Evolutionary conservation across 92 coral and sea anemone species (phyloP).

Genomic region (Hydrozoanthus gracilis): DNA sequence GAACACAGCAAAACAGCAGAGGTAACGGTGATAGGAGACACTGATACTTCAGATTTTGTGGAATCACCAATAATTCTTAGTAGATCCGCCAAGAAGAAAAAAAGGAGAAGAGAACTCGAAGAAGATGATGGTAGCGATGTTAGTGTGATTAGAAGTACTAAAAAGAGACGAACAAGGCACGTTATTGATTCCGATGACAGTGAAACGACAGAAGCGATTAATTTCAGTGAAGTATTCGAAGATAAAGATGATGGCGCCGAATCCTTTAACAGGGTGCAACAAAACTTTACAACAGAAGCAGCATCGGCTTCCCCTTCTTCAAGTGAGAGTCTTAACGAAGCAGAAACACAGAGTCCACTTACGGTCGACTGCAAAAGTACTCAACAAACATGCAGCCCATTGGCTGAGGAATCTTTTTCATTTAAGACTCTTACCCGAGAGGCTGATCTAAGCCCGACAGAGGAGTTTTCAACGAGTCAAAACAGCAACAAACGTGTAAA

Average conservation of each 20-base stretch:
- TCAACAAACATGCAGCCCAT: background rate
- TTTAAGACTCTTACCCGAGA: slow-evolving; percentile 6
- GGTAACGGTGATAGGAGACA: background rate
- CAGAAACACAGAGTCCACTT: background rate
- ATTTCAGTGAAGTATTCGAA: background rate
- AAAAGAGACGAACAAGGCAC: background rate
- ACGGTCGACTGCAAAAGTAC: background rate
- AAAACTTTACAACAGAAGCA: background rate
- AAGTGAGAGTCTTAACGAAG: background rate
- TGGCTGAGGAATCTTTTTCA: slow-evolving; percentile 23
- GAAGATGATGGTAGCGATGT: background rate
- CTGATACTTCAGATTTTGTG: slow-evolving; percentile 24
- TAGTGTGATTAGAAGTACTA: background rate
- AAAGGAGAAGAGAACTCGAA: background rate
- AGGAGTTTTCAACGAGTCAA: background rate
- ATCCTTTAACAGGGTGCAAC: background rate
- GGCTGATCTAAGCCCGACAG: background rate
- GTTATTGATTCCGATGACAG: slow-evolving; percentile 16
- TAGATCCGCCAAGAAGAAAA: slow-evolving; percentile 21
- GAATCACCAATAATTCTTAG: slow-evolving; percentile 17
- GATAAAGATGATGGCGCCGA: background rate
- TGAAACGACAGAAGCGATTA: background rate
- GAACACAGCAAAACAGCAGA: background rate
- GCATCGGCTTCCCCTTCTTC: background rate
- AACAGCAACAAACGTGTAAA: background rate